These are phyloP conservation scores for Drosophila ficusphila DNA, from an alignment of 1,140 invertebrate genomes.

Conservation along the genomic window DNA sequence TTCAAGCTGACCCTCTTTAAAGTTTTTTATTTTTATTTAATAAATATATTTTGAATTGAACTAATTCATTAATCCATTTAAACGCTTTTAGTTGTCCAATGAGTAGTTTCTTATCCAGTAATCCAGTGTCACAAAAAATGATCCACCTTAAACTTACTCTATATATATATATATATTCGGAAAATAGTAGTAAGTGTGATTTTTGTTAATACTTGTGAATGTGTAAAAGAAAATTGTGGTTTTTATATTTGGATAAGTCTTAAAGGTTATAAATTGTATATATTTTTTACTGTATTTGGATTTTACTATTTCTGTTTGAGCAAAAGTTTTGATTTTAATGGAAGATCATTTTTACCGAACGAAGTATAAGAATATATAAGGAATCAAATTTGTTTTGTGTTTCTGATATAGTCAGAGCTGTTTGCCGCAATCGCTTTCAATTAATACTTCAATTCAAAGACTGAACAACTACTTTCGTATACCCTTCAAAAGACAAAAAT, in stretches of 20 bases:
- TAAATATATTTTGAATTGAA: not conserved
- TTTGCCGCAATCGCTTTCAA: constrained; percentile 1
- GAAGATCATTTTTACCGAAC: constrained; percentile 4
- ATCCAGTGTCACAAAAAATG: not conserved
- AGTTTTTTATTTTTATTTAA: not conserved
- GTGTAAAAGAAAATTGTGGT: constrained; percentile 16
- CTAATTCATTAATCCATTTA: too few relatives aligned
- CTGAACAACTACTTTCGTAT: constrained; percentile 21
- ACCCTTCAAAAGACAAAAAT: constrained; percentile 10
- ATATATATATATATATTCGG: not conserved
- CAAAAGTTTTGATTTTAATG: not conserved
- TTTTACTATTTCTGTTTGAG: not conserved
- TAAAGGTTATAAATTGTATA: constrained; percentile 25
- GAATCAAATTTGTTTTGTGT: not conserved
- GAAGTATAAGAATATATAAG: not conserved
- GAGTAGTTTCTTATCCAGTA: not conserved
- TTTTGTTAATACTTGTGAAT: constrained; percentile 27
- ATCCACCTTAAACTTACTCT: not conserved
- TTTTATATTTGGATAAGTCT: constrained; percentile 28
- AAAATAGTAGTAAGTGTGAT: constrained; percentile 26
- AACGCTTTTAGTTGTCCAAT: not conserved
- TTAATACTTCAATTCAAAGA: constrained; percentile 35
- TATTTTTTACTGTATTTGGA: constrained; percentile 4
- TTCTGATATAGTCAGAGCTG: constrained; percentile 2
- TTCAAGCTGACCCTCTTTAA: too few relatives aligned